Base-by-base conservation (phyloP, 1,140 invertebrate genomes). In the Harpegnathos saltator region DNA sequence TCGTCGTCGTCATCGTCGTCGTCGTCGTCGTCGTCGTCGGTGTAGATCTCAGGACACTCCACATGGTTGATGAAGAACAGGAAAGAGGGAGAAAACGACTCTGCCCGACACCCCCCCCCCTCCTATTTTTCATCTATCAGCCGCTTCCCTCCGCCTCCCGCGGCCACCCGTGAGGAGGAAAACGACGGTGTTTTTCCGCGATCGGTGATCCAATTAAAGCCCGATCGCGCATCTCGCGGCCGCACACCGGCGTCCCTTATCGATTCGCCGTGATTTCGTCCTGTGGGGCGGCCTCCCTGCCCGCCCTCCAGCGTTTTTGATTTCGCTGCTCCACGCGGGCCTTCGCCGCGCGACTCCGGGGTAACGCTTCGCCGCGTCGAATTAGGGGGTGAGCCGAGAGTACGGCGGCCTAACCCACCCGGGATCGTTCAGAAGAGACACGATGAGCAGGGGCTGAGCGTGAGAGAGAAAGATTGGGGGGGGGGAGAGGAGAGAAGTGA, bases 191-290 rank as follows among this genome's bases (percentile, higher is more conserved):
- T 19, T 38, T 15, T 38, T 44, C 54, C 78, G 56, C 78, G 52
- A 81, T 81, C 78, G 44, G 17, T 68, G 78, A 62, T 82, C 78
- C 56, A 69, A 86, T 85, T 85, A 85, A 85, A 74, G n/a, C 82
- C 72, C 56, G 71, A 75, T 82, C 69, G 77, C 58, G 26, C 19
- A 59, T 75, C 62, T 50, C 85, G 86, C 89, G 87, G 88, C n/a
- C n/a, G n/a, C n/a, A 90, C 66, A 86, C 81, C 66, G 82, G 85
- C 85, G 88, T 85, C 84, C 86, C 85, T 90, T 92, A 93, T 93
- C 91, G 92, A 93, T 93, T 92, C 89, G 90, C 92, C 92, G 92
- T 88, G 91, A 93, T 93, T 93, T 93, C 89, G 38, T 3, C 38
- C n/a, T n/a, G 87, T 89, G 91, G 91, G 92, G 92, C 90, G 90